Evolutionary conservation across 2,113 vertebrate genomes (phyloP), one percentile per base, ranked within the genome.

Genomic region (Pelecanoides urinatrix): DNA sequence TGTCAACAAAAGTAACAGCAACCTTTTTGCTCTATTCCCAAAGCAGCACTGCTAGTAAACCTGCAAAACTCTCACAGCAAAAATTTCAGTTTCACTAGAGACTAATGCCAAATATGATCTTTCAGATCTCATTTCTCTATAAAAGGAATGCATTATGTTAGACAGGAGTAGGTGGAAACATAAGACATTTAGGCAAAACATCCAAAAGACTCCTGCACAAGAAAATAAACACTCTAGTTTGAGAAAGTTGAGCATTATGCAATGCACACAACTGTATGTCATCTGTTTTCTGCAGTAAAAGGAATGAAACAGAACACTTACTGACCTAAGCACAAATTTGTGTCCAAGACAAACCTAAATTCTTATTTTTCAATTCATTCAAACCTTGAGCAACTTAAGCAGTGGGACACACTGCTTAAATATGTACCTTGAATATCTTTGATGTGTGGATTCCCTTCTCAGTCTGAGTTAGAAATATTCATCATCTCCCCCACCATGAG

Each of bases 1-100:
- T 55, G 70, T 77, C 89, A 97, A 89, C 72, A 88, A 95, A 92
- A 96, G 61, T 42, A 94, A 75, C 9, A 83, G 83, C 59, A 77
- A 81, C 32, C 38, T 89, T 72, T 95, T 78, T 87, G 49, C 83
- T 55, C 56, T 72, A 49, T 65, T 89, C 52, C 75, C 92, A 72
- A 70, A 89, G 79, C 66, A 95, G 59, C 75, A 79, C 25, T 42
- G 44, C 45, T 47, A 67, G 27, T 72, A 95, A 92, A 94, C 61
- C 40, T 78, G 61, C 30, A 81, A 83, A 90, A 67, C 15, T 83
- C n/a, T 45, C 13, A 1, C 87, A 85, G 58, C 17, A 81, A 68
- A 88, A 84, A 66, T 26, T 22, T 79, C 55, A 79, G 59, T 94
- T 96, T 88, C 44, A 74, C 44, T 56, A 26, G 23, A 80, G 65